These are phyloP conservation scores for Parasteatoda lunata DNA, from an alignment of 2,888 invertebrate genomes.

Conservation along the genomic window DNA sequence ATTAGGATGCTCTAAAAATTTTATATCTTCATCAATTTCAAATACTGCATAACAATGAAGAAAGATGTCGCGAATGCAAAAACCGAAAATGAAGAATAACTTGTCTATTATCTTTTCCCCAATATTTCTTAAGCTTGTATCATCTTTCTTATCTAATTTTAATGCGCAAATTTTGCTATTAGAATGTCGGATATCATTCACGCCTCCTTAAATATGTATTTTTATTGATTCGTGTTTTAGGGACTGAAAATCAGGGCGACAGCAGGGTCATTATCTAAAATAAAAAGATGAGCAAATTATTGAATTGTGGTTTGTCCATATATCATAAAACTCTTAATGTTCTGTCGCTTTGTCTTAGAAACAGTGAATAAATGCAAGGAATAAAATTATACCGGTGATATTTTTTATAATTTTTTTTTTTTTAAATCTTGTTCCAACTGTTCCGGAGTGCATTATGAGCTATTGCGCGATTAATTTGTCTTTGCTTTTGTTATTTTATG, in stretches of 20 bases:
- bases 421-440: too few species aligned
- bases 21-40: constrained; percentile 21
- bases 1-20: not conserved
- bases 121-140: constrained; percentile 12
- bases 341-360: not conserved
- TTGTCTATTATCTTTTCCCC: constrained; percentile 31
- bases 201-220: not conserved
- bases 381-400: too few species aligned
- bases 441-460: too few species aligned
- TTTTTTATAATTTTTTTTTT: too few species aligned
- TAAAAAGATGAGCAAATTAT: not conserved
- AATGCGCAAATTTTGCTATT: constrained; percentile 6
- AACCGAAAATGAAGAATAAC: constrained; percentile 41
- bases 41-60: constrained; percentile 3
- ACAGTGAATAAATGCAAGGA: too few species aligned
- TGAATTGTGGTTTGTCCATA: not conserved
- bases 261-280: not conserved
- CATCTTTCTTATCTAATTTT: constrained; percentile 9
- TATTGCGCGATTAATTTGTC: too few species aligned
- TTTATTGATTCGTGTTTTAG: not conserved
- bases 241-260: too few species aligned
- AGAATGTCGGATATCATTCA: constrained; percentile 14
- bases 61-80: constrained; percentile 9
- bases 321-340: not conserved
- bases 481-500: too few species aligned